phyloP scores from a whole-genome alignment of 37 sponge, comb jelly and placozoan genomes.

The Diacarnus erythraeanus region DNA sequence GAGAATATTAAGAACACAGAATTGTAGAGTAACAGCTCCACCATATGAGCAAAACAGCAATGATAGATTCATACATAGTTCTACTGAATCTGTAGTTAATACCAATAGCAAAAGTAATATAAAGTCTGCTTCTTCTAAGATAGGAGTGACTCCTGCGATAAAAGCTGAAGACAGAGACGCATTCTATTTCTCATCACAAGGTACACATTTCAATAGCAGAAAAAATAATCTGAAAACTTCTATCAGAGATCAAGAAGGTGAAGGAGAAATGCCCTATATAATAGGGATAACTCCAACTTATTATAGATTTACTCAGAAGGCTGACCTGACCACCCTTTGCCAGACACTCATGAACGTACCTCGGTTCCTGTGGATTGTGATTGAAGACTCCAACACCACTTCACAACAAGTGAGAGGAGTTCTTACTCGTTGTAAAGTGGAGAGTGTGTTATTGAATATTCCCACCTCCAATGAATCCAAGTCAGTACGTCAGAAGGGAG shows the following conservation, averaged over 20 bases:
- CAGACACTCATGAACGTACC: slow-evolving; percentile 85
- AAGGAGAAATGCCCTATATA: slow-evolving; percentile 14
- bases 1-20: too few species aligned
- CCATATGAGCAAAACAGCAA: too few species aligned
- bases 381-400: slow-evolving; percentile 72
- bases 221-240: too few species aligned
- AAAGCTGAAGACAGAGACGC: too few species aligned
- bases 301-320: slow-evolving; percentile 90
- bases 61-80: too few species aligned
- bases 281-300: slow-evolving; percentile 95
- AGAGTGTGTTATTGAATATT: slow-evolving; percentile 4
- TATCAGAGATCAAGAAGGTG: background rate
- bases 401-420: background rate
- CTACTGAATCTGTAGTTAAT: too few species aligned
- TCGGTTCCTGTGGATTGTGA: slow-evolving; percentile 87
- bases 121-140: too few species aligned
- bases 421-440: background rate
- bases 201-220: too few species aligned
- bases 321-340: slow-evolving; percentile 88
- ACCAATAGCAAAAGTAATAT: too few species aligned
- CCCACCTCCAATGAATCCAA: background rate
- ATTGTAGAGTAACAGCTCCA: too few species aligned
- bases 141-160: too few species aligned
- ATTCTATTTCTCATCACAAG: too few species aligned
- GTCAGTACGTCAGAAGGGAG: slow-evolving; percentile 33